Conservation (phyloP, 37 sponge, comb jelly and placozoan species). For the Crambe crambe region DNA sequence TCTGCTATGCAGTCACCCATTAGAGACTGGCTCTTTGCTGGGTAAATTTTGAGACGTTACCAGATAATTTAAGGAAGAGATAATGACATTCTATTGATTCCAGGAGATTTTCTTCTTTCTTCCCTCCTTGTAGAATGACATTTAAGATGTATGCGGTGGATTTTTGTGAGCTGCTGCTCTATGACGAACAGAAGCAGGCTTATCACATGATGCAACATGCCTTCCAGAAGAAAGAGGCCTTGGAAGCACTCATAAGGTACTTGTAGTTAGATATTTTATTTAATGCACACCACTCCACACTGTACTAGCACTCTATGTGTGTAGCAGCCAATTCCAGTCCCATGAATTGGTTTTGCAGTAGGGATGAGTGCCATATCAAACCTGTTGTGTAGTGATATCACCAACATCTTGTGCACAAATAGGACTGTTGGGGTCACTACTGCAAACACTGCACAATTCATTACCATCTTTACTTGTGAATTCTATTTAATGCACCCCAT, state of each 20-base stretch:
- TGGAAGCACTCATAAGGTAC: conserved; percentile 76
- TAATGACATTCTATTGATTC: not conserved
- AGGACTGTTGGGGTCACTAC: not conserved
- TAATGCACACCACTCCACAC: not conserved
- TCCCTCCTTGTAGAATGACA: conserved; percentile 58
- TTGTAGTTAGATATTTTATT: conserved; percentile 6
- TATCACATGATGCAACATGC: conserved; percentile 85
- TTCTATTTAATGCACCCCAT: not conserved
- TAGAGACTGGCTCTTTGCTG: conserved; percentile 62
- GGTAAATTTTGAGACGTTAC: conserved; percentile 20
- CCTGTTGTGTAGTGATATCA: not conserved
- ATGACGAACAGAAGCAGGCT: conserved; percentile 90
- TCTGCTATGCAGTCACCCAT: conserved; percentile 29
- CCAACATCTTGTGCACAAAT: not conserved
- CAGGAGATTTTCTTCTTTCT: not conserved
- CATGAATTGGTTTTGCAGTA: conserved; percentile 1
- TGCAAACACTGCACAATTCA: not conserved
- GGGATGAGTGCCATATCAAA: conserved; percentile 13
- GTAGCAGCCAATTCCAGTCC: not conserved
- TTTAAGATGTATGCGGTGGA: conserved; percentile 84
- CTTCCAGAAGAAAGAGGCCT: conserved; percentile 76
- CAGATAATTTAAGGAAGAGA: not conserved
- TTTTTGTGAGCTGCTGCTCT: conserved; percentile 81
- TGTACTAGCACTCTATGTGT: conserved; percentile 14
- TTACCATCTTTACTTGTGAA: not conserved